Percentiles rank a stretch among this genome's conserved stretches.
Evolutionary conservation across 1,140 invertebrate genomes (phyloP).

Genomic region (Penaeus vannamei): DNA sequence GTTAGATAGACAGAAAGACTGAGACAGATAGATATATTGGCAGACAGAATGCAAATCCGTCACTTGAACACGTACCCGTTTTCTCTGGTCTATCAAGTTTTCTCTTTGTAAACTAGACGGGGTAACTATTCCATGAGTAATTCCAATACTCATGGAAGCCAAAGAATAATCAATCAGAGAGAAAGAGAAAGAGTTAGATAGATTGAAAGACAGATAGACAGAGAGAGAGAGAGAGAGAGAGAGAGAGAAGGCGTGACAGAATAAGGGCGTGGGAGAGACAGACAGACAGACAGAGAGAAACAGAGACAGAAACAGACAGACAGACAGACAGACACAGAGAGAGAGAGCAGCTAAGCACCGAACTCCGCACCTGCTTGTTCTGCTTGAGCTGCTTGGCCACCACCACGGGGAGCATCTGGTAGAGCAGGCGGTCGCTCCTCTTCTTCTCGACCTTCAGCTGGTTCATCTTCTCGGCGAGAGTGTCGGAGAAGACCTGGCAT

Average conservation of each 20-base stretch:
- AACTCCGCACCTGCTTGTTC: slow-evolving; percentile 68
- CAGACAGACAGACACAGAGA: not conserved
- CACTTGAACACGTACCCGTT: not conserved
- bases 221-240: no score
- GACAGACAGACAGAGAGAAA: not conserved
- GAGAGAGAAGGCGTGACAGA: no score
- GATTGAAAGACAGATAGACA: no score
- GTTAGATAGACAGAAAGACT: no score
- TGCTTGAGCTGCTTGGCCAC: slow-evolving; percentile 73
- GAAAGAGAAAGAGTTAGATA: no score
- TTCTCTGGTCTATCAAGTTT: no score
- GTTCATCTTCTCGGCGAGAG: slow-evolving; percentile 83
- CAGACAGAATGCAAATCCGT: not conserved
- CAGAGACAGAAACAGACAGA: not conserved
- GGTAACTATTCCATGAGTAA: no score
- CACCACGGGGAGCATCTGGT: slow-evolving; percentile 79
- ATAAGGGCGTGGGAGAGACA: no score
- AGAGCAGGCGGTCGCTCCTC: slow-evolving; percentile 85
- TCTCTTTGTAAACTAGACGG: no score
- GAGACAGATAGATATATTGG: no score
- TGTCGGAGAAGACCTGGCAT: slow-evolving; percentile 84
- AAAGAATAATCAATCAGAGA: no score
- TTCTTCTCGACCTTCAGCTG: slow-evolving; percentile 88
- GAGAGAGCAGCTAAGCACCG: not conserved
- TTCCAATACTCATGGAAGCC: no score